Conservation (phyloP, 2,888 invertebrate species). For the Megastigmus dorsalis region DNA sequence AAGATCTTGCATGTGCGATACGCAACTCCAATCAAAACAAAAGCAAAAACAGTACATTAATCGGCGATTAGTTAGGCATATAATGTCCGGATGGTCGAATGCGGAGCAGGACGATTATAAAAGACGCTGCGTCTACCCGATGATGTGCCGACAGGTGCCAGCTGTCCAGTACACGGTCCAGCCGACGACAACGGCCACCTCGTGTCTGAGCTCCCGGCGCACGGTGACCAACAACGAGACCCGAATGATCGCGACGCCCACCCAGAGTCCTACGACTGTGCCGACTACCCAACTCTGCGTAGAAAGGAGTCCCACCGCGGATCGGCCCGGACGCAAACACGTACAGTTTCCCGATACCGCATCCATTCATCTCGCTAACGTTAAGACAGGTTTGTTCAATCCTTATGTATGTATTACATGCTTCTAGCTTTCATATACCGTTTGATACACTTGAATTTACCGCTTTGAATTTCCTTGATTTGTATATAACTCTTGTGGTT, state of each 20-base stretch:
- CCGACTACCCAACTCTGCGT: slow-evolving; percentile 54
- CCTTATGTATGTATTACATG: slow-evolving; percentile 56
- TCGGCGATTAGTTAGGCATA: too few species aligned
- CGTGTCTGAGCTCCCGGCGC: slow-evolving; percentile 73
- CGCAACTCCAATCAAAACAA: too few species aligned
- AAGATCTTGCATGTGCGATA: too few species aligned
- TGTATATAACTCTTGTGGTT: not conserved
- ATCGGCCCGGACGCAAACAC: slow-evolving; percentile 79
- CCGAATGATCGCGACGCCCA: slow-evolving; percentile 75
- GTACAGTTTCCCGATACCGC: slow-evolving; percentile 81
- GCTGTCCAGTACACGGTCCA: slow-evolving; percentile 77
- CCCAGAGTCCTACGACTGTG: slow-evolving; percentile 76
- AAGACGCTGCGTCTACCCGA: too few species aligned
- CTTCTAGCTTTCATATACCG: not conserved
- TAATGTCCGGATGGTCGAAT: too few species aligned
- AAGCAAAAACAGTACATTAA: too few species aligned
- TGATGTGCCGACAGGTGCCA: too few species aligned
- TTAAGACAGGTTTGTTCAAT: too few species aligned
- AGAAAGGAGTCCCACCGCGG: slow-evolving; percentile 65
- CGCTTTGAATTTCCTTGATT: too few species aligned
- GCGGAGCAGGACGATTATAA: too few species aligned
- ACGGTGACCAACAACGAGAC: slow-evolving; percentile 74
- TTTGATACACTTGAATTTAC: not conserved
- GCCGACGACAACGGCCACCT: slow-evolving; percentile 76
- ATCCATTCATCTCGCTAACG: too few species aligned